Percentiles rank a stretch among this genome's conserved stretches.
phyloP scores from a whole-genome alignment of 2,888 invertebrate genomes.

The Chymomyza fuscimana region DNA sequence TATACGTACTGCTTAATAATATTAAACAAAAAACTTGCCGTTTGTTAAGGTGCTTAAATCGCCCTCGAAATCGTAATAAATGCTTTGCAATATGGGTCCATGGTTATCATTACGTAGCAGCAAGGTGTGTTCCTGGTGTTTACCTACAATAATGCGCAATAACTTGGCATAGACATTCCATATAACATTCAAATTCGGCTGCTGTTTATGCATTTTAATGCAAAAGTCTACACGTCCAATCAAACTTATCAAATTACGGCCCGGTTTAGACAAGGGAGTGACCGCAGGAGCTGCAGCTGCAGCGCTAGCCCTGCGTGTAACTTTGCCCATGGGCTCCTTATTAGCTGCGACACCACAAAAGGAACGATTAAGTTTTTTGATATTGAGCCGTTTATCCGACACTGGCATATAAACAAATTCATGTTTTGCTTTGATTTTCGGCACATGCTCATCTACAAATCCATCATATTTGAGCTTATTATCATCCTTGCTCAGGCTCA shows the following conservation, averaged over 20 bases:
- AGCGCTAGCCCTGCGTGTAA: neutral
- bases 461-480: conserved; percentile 53
- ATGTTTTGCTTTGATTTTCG: conserved; percentile 28
- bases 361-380: conserved; percentile 20
- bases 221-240: conserved; percentile 73
- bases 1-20: too few relatives aligned
- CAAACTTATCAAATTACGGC: conserved; percentile 56
- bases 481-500: conserved; percentile 49
- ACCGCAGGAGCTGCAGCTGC: conserved; percentile 1
- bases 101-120: conserved; percentile 61
- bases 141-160: conserved; percentile 68
- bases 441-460: conserved; percentile 50
- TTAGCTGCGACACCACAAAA: conserved; percentile 10
- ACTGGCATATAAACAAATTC: conserved; percentile 37
- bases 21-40: conserved; percentile 31
- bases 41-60: conserved; percentile 36
- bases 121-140: conserved; percentile 65
- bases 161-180: conserved; percentile 77
- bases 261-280: conserved; percentile 38
- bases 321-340: neutral
- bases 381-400: neutral
- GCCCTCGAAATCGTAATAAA: conserved; percentile 73
- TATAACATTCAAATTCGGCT: conserved; percentile 61
- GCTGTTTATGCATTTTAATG: conserved; percentile 63
- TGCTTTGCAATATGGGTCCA: conserved; percentile 75